These are phyloP conservation scores for Drosophila busckii DNA, from an alignment of 1,140 invertebrate species.

Conservation along the genomic window DNA sequence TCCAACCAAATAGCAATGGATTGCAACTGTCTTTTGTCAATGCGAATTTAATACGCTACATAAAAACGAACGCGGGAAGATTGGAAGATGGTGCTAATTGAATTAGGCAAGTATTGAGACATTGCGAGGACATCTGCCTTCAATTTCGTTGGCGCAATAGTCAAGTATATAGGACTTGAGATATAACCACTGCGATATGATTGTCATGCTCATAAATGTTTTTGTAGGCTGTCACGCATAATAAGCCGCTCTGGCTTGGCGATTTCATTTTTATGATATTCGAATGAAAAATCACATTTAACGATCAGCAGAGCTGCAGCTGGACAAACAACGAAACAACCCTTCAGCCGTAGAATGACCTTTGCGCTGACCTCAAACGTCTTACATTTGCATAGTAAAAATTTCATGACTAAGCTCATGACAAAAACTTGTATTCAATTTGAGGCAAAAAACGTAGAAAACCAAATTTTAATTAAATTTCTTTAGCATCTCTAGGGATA, in stretches of 20 bases:
- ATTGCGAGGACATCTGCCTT: slow-evolving; percentile 39
- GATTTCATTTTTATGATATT: slow-evolving; percentile 71
- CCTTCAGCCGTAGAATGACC: slow-evolving; percentile 45
- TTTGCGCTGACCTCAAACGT: slow-evolving; percentile 61
- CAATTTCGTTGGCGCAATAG: slow-evolving; percentile 13
- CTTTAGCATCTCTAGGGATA: background rate
- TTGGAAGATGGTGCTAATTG: slow-evolving; percentile 47
- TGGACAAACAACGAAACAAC: slow-evolving; percentile 64
- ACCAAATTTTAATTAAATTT: slow-evolving; percentile 20
- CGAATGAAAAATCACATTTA: slow-evolving; percentile 62
- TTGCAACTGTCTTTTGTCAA: slow-evolving; percentile 23
- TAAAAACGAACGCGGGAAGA: slow-evolving; percentile 51
- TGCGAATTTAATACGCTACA: slow-evolving; percentile 53
- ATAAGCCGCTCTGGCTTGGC: slow-evolving; percentile 50
- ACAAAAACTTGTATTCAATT: no score
- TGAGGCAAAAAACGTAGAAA: slow-evolving; percentile 3
- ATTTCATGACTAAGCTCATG: no score
- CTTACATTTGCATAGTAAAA: slow-evolving; percentile 57
- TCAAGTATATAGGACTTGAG: slow-evolving; percentile 18
- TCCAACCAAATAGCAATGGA: slow-evolving; percentile 28
- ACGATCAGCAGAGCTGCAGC: slow-evolving; percentile 53
- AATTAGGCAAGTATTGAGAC: slow-evolving; percentile 58
- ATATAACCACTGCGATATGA: slow-evolving; percentile 42
- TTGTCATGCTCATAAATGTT: slow-evolving; percentile 49
- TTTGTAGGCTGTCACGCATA: slow-evolving; percentile 58